Conservation (phyloP, 2,888 invertebrate genomes). For the Agrochola macilenta region DNA sequence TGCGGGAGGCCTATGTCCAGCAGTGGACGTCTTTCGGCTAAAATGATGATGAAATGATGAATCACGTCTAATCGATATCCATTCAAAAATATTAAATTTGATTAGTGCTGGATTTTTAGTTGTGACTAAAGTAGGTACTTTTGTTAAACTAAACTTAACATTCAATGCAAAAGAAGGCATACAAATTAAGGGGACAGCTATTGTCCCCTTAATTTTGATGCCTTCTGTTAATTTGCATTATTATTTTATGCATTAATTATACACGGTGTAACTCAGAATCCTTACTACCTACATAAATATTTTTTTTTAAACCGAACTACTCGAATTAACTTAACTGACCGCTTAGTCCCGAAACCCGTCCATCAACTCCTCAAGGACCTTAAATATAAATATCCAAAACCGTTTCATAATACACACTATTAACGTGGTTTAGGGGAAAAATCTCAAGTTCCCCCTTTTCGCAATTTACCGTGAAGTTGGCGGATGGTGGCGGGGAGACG, state of each 20-base stretch:
- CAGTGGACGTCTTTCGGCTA: not conserved
- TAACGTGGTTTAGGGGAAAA: conserved; percentile 63
- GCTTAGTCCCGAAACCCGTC: not conserved
- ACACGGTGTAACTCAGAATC: too few relatives aligned
- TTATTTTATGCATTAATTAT: too few relatives aligned
- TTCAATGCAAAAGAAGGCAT: too few relatives aligned
- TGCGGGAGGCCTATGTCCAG: not conserved
- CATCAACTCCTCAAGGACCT: conserved; percentile 30
- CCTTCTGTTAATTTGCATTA: too few relatives aligned
- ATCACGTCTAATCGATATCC: too few relatives aligned
- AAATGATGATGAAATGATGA: not conserved
- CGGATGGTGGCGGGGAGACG: conserved; percentile 77
- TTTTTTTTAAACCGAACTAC: not conserved
- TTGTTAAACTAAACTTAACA: too few relatives aligned
- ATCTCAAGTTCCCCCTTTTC: conserved; percentile 67
- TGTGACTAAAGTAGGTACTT: too few relatives aligned
- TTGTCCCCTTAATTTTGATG: too few relatives aligned
- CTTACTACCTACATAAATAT: not conserved
- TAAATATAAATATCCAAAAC: conserved; percentile 63
- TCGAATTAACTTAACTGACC: conserved; percentile 4
- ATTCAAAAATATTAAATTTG: too few relatives aligned
- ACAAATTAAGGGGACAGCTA: too few relatives aligned
- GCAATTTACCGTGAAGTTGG: conserved; percentile 81
- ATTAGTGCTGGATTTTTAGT: too few relatives aligned
- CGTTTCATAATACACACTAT: conserved; percentile 63